Percentiles rank a stretch among this genome's conserved stretches.
phyloP scores from a whole-genome alignment of 2,888 invertebrate species.

The Nomada ferruginata region DNA sequence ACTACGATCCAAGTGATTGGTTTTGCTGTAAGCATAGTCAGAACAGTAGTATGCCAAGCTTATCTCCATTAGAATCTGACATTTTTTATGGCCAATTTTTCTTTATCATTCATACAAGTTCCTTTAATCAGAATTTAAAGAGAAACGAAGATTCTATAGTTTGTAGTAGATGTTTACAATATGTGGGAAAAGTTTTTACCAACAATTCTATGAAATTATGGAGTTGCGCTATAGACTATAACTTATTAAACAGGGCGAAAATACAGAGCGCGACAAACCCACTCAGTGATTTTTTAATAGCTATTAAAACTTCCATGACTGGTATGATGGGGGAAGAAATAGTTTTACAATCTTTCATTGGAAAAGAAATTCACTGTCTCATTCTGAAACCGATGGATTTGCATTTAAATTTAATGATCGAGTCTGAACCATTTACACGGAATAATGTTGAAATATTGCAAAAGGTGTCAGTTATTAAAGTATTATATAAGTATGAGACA shows the following conservation, averaged over 20 bases:
- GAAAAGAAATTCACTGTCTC: constrained; percentile 72
- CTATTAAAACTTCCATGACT: constrained; percentile 73
- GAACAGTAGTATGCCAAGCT: constrained; percentile 48
- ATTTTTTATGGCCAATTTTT: constrained; percentile 79
- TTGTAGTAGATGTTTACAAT: constrained; percentile 78
- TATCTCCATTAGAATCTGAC: constrained; percentile 75
- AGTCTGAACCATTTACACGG: constrained; percentile 54
- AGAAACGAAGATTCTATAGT: constrained; percentile 68
- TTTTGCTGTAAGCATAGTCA: constrained; percentile 79
- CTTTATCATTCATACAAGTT: constrained; percentile 71
- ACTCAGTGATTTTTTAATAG: constrained; percentile 77
- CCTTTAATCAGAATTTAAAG: constrained; percentile 71
- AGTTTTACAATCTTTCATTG: constrained; percentile 74
- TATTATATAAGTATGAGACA: constrained; percentile 79
- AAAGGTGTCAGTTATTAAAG: constrained; percentile 74
- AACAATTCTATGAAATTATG: constrained; percentile 77
- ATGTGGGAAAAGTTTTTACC: constrained; percentile 72
- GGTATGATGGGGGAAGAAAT: constrained; percentile 75
- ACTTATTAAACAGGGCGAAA: constrained; percentile 32
- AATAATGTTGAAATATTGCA: constrained; percentile 64
- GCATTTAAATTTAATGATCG: constrained; percentile 76
- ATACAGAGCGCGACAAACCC: constrained; percentile 65
- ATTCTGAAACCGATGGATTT: constrained; percentile 79
- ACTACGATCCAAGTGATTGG: constrained; percentile 81
- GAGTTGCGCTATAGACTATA: constrained; percentile 78